Percentiles rank a stretch among this genome's conserved stretches.
phyloP scores from a whole-genome alignment of 2,113 vertebrate species.

The Vulpes ferrilata region DNA sequence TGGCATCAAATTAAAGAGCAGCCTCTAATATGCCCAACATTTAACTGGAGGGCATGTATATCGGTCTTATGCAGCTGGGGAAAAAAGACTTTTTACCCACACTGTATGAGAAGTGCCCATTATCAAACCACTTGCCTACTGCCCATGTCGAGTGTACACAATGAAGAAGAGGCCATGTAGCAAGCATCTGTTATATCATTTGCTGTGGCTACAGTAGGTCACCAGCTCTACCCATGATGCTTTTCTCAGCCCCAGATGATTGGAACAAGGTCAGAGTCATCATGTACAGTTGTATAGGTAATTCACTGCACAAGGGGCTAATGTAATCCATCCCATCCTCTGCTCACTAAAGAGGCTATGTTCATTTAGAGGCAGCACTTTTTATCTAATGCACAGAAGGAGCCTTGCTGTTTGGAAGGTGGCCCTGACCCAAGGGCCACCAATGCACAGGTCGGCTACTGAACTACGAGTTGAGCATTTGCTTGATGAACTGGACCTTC shows the following conservation, averaged over 20 bases:
- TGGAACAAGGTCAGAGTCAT: background rate
- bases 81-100: background rate
- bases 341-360: background rate
- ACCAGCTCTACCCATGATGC: background rate
- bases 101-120: no score
- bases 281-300: background rate
- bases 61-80: background rate
- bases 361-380: background rate
- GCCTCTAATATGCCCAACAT: fast-evolving
- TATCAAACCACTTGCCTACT: background rate
- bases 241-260: background rate
- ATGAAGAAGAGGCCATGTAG: background rate
- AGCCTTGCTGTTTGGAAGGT: background rate
- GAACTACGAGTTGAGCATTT: background rate
- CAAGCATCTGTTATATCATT: background rate
- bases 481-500: background rate
- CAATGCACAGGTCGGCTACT: background rate
- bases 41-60: background rate
- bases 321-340: no score
- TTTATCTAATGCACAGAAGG: background rate
- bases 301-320: background rate
- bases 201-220: background rate
- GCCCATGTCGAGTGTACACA: background rate
- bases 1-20: background rate
- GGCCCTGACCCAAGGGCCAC: background rate